phyloP scores from a whole-genome alignment of 2,888 invertebrate species.

The Limnephilus rhombicus region DNA sequence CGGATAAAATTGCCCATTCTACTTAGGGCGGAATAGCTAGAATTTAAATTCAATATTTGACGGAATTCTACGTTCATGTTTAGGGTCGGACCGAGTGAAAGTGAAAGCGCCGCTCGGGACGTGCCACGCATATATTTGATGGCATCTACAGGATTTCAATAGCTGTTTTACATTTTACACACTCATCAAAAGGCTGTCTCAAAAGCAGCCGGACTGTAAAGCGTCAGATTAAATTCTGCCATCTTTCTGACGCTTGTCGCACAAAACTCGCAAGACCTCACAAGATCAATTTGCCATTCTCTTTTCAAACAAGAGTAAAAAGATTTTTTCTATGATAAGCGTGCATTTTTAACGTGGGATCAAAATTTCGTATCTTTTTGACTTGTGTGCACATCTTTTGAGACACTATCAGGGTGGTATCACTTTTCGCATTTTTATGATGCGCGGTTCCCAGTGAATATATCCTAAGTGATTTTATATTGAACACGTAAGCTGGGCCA shows the following conservation, averaged over 20 bases:
- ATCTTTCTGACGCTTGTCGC: not conserved
- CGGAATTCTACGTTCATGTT: slow-evolving; percentile 32
- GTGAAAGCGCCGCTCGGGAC: slow-evolving; percentile 25
- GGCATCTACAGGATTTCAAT: slow-evolving; percentile 3
- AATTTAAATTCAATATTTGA: slow-evolving; percentile 44
- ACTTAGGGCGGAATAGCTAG: slow-evolving; percentile 12
- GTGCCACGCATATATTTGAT: slow-evolving; percentile 33
- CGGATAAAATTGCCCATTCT: slow-evolving; percentile 35
- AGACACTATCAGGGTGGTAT: not conserved
- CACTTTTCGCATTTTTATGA: slow-evolving; percentile 36
- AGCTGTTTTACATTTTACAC: slow-evolving; percentile 8
- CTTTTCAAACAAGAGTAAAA: not conserved
- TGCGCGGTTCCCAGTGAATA: slow-evolving; percentile 13
- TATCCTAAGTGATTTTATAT: slow-evolving; percentile 35
- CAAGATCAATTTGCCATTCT: not conserved
- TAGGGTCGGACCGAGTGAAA: slow-evolving; percentile 45
- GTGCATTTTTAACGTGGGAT: not conserved
- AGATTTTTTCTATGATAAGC: not conserved
- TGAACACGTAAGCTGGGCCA: slow-evolving; percentile 35
- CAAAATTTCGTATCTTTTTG: not conserved
- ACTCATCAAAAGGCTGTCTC: slow-evolving; percentile 22
- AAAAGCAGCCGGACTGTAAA: not conserved
- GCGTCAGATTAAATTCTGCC: not conserved
- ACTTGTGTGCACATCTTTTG: not conserved
- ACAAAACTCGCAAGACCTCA: not conserved